Evolutionary conservation across 1,140 invertebrate genomes (phyloP).

Genomic region (Macrosteles quadrilineatus): DNA sequence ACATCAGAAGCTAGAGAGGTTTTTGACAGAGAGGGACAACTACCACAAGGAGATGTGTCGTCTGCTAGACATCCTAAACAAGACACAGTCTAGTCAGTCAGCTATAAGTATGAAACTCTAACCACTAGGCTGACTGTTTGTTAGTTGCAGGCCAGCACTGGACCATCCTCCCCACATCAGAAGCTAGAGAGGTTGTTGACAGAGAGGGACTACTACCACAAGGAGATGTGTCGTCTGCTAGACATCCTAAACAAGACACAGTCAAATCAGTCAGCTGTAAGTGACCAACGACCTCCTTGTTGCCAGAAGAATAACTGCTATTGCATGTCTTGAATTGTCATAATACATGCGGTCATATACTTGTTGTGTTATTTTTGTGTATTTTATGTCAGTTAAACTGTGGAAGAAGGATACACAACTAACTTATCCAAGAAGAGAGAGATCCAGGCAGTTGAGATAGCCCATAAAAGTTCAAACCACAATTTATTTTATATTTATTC

Average conservation of each 20-base stretch:
- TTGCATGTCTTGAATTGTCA: neutral
- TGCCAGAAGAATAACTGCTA: neutral
- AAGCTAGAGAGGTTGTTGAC: constrained; percentile 19
- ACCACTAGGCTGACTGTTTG: too few species aligned
- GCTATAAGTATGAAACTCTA: too few species aligned
- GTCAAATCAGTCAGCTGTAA: neutral
- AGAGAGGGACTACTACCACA: constrained; percentile 57
- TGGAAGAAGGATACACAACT: too few species aligned
- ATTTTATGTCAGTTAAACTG: neutral
- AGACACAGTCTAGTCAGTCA: too few species aligned
- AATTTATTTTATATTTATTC: too few species aligned
- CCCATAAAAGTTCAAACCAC: too few species aligned
- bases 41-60: too few species aligned
- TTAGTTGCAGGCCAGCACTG: neutral
- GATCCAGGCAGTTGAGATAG: too few species aligned
- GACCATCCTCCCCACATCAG: neutral
- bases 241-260: constrained; percentile 47
- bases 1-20: too few species aligned
- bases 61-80: too few species aligned
- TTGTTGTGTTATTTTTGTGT: constrained; percentile 2
- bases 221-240: constrained; percentile 52
- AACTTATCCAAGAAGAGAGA: too few species aligned
- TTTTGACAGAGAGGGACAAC: too few species aligned
- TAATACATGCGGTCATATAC: neutral
- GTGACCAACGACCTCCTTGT: neutral